These are phyloP conservation scores for Bombus waltoni DNA, from an alignment of 1,140 invertebrate genomes.

Conservation along the genomic window DNA sequence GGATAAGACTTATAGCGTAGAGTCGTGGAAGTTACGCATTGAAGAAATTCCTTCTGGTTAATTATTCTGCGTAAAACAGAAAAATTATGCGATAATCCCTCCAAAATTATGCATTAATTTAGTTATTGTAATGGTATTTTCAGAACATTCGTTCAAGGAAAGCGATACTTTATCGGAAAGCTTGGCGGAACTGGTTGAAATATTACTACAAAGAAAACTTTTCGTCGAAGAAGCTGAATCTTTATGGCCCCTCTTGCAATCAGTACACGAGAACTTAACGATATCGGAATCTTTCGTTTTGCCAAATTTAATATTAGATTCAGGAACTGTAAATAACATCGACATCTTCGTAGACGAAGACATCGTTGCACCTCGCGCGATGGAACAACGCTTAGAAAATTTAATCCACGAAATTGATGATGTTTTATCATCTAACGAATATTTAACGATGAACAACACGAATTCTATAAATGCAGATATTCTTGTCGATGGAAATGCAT, in stretches of 20 bases:
- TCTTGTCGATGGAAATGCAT: constrained; percentile 32
- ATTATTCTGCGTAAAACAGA: neutral
- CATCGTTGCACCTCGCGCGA: constrained; percentile 25
- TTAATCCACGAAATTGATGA: constrained; percentile 12
- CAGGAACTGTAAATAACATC: constrained; percentile 38
- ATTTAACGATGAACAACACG: neutral
- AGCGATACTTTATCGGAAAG: constrained; percentile 24
- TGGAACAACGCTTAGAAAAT: constrained; percentile 10
- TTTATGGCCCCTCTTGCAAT: constrained; percentile 38
- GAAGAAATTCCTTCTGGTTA: constrained; percentile 48
- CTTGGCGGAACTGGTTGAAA: constrained; percentile 40
- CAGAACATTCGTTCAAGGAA: constrained; percentile 25
- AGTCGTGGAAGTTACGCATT: constrained; percentile 56
- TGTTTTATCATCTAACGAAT: neutral
- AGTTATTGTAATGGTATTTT: constrained; percentile 28
- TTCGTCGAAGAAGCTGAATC: constrained; percentile 35
- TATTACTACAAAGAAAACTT: constrained; percentile 40
- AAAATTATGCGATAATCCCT: neutral
- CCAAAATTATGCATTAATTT: neutral
- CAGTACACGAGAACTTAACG: constrained; percentile 33
- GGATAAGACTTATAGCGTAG: constrained; percentile 42
- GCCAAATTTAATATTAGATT: constrained; percentile 27
- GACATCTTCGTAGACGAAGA: constrained; percentile 23
- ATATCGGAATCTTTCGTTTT: constrained; percentile 28
- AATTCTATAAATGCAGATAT: constrained; percentile 33